Percentiles rank a stretch among this genome's conserved stretches.
Evolutionary conservation across 2,888 invertebrate species (phyloP).

Genomic region (Patella pellucida): DNA sequence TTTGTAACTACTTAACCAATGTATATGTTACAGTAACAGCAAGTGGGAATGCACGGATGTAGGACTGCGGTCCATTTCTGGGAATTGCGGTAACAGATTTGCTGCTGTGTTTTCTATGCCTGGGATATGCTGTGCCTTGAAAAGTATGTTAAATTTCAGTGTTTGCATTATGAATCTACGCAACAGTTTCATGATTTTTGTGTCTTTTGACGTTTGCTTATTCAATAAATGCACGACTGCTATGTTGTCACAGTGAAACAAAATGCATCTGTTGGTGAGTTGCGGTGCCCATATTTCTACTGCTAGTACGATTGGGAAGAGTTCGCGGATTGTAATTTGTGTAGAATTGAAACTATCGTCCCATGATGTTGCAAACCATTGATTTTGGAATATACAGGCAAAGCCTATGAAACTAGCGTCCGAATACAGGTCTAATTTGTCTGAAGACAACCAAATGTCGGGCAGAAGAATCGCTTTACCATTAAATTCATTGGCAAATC

Average conservation of each 20-base stretch:
- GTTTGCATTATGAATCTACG: conserved; percentile 14
- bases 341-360: neutral
- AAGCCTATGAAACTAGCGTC: conserved; percentile 17
- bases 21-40: neutral
- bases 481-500: conserved; percentile 2
- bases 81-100: neutral
- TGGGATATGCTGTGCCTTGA: neutral
- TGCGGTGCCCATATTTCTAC: neutral
- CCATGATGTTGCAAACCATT: conserved; percentile 21
- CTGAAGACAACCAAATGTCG: conserved; percentile 13
- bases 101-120: too few relatives aligned
- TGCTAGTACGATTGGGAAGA: neutral
- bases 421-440: conserved; percentile 14
- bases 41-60: neutral
- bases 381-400: conserved; percentile 10
- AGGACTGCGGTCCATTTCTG: neutral
- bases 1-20: too few relatives aligned
- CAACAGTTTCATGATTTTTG: conserved; percentile 17
- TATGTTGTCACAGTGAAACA: conserved; percentile 20
- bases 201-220: conserved; percentile 14
- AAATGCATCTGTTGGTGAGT: neutral
- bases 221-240: conserved; percentile 22
- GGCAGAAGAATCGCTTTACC: conserved; percentile 10
- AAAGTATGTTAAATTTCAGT: conserved; percentile 12
- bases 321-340: neutral